Conservation (phyloP, 1,140 invertebrate species). For the Pentalonia nigronervosa region DNA sequence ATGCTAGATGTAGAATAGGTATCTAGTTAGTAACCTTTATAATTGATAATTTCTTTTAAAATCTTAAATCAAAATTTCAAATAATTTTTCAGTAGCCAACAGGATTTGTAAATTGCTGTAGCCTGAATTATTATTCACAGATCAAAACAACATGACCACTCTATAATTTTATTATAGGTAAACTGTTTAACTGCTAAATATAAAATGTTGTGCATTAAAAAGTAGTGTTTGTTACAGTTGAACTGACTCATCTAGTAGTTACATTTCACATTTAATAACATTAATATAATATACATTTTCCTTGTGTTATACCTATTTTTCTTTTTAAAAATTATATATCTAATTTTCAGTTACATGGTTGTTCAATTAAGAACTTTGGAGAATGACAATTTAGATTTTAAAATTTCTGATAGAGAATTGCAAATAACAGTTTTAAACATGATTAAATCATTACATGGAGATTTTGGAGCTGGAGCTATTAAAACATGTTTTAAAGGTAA, state of each 20-base stretch:
- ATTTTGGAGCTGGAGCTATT: slow-evolving; percentile 74
- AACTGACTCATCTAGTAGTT: neutral
- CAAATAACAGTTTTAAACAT: slow-evolving; percentile 69
- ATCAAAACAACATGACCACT: too few relatives aligned
- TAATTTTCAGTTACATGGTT: slow-evolving; percentile 35
- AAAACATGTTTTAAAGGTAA: slow-evolving; percentile 71
- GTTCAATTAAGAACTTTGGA: slow-evolving; percentile 16
- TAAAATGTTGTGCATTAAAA: neutral
- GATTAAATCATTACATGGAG: slow-evolving; percentile 75
- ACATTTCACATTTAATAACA: neutral
- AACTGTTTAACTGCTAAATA: neutral
- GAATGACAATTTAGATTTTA: neutral
- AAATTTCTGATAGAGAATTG: slow-evolving; percentile 63
- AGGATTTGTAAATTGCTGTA: too few relatives aligned
- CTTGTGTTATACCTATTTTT: neutral
- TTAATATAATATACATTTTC: neutral
- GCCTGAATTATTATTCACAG: too few relatives aligned
- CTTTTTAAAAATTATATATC: neutral
- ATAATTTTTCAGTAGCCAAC: too few relatives aligned
- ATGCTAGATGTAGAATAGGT: too few relatives aligned
- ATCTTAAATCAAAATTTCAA: too few relatives aligned
- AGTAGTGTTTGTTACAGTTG: neutral
- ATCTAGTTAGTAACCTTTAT: too few relatives aligned
- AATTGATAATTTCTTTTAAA: too few relatives aligned
- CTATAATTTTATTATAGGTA: too few relatives aligned